These are phyloP conservation scores for Alexandromys fortis DNA, from an alignment of 2,113 vertebrate genomes.

Conservation along the genomic window DNA sequence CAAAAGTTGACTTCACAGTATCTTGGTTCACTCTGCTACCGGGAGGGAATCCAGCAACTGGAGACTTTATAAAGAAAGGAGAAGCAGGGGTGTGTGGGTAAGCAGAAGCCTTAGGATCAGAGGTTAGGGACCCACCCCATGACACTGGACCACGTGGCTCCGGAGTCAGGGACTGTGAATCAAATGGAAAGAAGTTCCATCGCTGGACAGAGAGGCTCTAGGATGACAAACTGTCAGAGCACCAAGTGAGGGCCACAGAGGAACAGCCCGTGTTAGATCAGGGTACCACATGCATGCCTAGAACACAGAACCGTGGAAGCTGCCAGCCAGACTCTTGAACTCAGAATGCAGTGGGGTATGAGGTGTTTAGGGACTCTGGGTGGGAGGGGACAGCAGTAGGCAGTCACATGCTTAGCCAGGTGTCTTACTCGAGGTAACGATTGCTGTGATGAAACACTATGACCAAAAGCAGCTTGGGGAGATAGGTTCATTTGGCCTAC, in stretches of 20 bases:
- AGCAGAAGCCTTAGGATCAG: not conserved
- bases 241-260: not conserved
- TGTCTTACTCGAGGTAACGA: not conserved
- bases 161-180: not conserved
- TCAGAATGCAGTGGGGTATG: not conserved
- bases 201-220: not conserved
- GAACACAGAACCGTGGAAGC: not conserved
- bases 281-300: not conserved
- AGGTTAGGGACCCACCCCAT: too few species aligned
- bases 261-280: not conserved
- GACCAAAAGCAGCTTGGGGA: not conserved
- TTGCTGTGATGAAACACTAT: not conserved
- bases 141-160: not conserved
- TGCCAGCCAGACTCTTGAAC: accelerated
- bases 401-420: not conserved
- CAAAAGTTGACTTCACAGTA: too few species aligned
- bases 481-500: not conserved
- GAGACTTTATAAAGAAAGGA: not conserved
- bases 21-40: not conserved
- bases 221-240: not conserved
- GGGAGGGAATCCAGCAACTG: not conserved
- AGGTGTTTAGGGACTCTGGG: too few species aligned
- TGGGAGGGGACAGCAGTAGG: not conserved
- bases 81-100: not conserved
- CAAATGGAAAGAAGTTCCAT: not conserved